phyloP scores from a whole-genome alignment of 2,888 invertebrate genomes.

The Apamea crenata region DNA sequence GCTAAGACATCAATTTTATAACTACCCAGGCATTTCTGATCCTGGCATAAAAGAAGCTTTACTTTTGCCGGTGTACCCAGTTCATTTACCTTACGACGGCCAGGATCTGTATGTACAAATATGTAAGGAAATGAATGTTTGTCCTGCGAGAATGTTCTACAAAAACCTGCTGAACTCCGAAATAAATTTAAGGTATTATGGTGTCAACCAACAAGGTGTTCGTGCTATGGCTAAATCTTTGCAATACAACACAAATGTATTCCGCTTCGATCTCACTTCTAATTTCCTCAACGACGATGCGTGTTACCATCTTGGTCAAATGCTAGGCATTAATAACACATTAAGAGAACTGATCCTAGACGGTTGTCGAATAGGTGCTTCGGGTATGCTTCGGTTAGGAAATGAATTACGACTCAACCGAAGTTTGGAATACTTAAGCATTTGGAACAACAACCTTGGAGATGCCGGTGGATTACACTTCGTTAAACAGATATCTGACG shows the following conservation, averaged over 20 bases:
- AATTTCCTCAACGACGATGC: constrained; percentile 75
- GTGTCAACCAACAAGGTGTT: constrained; percentile 71
- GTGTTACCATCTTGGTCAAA: constrained; percentile 75
- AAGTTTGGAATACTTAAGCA: constrained; percentile 65
- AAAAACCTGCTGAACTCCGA: constrained; percentile 66
- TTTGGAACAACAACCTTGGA: constrained; percentile 71
- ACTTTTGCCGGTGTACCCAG: constrained; percentile 59
- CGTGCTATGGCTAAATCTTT: constrained; percentile 75
- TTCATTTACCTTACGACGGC: constrained; percentile 71
- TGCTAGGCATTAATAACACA: constrained; percentile 71
- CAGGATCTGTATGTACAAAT: constrained; percentile 72
- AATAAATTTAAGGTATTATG: constrained; percentile 74
- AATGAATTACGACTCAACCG: constrained; percentile 65
- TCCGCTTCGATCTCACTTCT: constrained; percentile 70
- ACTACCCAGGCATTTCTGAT: constrained; percentile 73
- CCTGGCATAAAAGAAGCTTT: constrained; percentile 76
- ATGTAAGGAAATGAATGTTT: constrained; percentile 72
- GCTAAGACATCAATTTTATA: constrained; percentile 69
- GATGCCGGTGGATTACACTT: constrained; percentile 72
- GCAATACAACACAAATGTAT: constrained; percentile 71
- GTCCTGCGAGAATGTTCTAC: constrained; percentile 72
- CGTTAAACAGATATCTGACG: constrained; percentile 66
- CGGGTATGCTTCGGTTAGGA: constrained; percentile 70
- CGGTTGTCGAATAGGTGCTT: constrained; percentile 75
- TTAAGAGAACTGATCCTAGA: constrained; percentile 71